phyloP scores from a whole-genome alignment of 2,113 vertebrate species.

The Rafetus swinhoei region DNA sequence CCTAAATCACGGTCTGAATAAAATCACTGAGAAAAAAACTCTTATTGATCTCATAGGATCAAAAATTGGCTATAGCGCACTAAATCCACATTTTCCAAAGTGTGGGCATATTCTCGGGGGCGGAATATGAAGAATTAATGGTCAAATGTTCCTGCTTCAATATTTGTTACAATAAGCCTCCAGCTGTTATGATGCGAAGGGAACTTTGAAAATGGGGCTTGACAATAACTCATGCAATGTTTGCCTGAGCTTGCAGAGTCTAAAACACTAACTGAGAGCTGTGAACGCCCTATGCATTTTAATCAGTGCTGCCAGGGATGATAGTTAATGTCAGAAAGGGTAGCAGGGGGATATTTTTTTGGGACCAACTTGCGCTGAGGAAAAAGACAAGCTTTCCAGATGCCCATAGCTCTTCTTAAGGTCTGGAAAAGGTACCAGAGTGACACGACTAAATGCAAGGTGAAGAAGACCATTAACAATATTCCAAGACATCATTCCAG shows the following conservation, averaged over 20 bases:
- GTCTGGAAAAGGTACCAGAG: too few relatives aligned
- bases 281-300: not conserved
- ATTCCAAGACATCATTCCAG: too few relatives aligned
- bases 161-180: not conserved
- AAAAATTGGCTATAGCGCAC: slow-evolving; percentile 18
- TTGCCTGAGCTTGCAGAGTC: not conserved
- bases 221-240: not conserved
- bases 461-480: too few relatives aligned
- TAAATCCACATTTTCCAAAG: slow-evolving; percentile 29
- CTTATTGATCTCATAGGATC: slow-evolving; percentile 6
- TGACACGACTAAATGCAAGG: too few relatives aligned
- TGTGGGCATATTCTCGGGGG: not conserved
- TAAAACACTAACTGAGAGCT: not conserved
- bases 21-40: slow-evolving; percentile 57
- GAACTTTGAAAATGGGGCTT: slow-evolving; percentile 5
- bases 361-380: too few relatives aligned
- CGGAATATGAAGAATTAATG: not conserved
- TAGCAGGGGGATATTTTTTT: too few relatives aligned
- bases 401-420: too few relatives aligned
- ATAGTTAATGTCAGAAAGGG: not conserved
- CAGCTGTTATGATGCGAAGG: slow-evolving; percentile 1
- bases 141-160: not conserved
- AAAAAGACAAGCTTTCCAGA: too few relatives aligned
- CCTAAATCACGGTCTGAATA: slow-evolving; percentile 24
- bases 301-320: not conserved